Evolutionary conservation across 1,140 invertebrate genomes (phyloP).

Genomic region (Metaphire vulgaris): DNA sequence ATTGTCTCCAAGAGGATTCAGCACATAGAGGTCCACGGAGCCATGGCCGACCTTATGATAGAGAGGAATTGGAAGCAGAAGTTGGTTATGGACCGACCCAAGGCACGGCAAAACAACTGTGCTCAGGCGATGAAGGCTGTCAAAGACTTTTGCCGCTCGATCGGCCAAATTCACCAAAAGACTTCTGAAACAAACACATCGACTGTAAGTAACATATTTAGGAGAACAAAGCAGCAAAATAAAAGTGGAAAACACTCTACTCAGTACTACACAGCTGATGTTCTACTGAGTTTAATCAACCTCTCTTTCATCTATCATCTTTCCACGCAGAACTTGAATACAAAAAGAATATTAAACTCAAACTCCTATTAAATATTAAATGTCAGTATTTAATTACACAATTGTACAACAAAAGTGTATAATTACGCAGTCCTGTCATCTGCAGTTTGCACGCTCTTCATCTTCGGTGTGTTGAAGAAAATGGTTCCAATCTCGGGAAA

Average conservation of each 20-base stretch:
- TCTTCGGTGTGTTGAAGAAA: not conserved
- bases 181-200: slow-evolving; percentile 56
- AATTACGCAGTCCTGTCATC: not conserved
- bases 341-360: too few relatives aligned
- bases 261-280: too few relatives aligned
- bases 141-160: slow-evolving; percentile 75
- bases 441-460: not conserved
- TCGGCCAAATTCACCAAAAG: slow-evolving; percentile 76
- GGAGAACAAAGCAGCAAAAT: too few relatives aligned
- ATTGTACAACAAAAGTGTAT: too few relatives aligned
- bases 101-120: slow-evolving; percentile 58
- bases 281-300: too few relatives aligned
- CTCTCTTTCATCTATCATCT: too few relatives aligned
- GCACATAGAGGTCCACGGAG: slow-evolving; percentile 90
- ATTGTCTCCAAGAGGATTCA: slow-evolving; percentile 78
- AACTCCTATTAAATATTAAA: too few relatives aligned
- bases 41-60: slow-evolving; percentile 95
- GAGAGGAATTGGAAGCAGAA: slow-evolving; percentile 77
- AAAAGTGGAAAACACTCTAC: too few relatives aligned
- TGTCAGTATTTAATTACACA: too few relatives aligned
- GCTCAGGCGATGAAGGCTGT: slow-evolving; percentile 71
- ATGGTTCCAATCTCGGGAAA: slow-evolving; percentile 65
- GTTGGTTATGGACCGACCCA: slow-evolving; percentile 65
- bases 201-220: not conserved
- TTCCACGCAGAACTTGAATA: too few relatives aligned